Conservation (phyloP, 2,888 invertebrate genomes). For the Sinotaia quadrata region DNA sequence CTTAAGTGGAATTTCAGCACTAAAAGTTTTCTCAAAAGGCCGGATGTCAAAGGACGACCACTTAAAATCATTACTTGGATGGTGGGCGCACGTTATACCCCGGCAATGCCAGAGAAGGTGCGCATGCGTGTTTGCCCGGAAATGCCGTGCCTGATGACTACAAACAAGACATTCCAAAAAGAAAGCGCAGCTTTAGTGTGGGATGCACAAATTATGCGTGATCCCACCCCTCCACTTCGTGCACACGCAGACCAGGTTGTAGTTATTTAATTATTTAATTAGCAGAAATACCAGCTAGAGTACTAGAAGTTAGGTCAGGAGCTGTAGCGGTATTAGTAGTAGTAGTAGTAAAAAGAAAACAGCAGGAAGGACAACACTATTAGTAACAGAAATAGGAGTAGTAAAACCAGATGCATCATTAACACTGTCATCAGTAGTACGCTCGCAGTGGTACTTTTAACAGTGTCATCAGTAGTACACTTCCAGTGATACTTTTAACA, state of each 20-base stretch:
- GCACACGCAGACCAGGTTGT: conserved; percentile 2
- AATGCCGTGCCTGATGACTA: conserved; percentile 3
- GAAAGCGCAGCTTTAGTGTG: not conserved
- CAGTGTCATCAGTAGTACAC: too few species aligned
- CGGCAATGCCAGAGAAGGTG: not conserved
- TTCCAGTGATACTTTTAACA: too few species aligned
- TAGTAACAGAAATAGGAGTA: too few species aligned
- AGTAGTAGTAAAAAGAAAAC: too few species aligned
- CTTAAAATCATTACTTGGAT: conserved; percentile 7
- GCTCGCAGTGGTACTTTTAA: too few species aligned
- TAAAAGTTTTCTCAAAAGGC: not conserved
- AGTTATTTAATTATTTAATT: too few species aligned
- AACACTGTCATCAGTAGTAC: too few species aligned
- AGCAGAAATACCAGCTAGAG: too few species aligned
- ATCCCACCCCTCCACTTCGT: not conserved
- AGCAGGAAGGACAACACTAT: too few species aligned
- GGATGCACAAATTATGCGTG: not conserved
- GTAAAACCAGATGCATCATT: too few species aligned
- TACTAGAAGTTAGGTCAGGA: too few species aligned
- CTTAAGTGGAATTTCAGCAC: not conserved
- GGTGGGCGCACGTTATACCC: not conserved
- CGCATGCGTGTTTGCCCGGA: conserved; percentile 11
- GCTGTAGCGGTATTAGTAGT: too few species aligned
- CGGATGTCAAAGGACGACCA: not conserved
- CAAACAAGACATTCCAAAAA: not conserved